phyloP scores from a whole-genome alignment of 2,888 invertebrate genomes.

The Melanostoma scalare region DNA sequence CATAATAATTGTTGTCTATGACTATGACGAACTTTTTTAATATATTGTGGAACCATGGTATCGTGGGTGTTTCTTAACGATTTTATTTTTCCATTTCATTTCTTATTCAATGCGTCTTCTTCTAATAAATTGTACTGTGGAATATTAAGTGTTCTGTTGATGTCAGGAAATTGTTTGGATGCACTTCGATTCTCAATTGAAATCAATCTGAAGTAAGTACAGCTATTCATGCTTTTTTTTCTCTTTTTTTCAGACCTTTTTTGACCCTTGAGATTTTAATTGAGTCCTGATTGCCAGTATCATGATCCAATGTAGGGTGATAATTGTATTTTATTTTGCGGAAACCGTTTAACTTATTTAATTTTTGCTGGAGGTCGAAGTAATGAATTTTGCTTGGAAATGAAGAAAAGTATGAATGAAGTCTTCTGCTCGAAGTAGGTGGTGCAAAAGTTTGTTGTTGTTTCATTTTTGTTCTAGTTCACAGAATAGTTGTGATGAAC shows the following conservation, averaged over 20 bases:
- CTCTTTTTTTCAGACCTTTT: conserved; percentile 32
- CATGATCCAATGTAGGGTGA: conserved; percentile 28
- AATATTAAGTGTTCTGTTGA: conserved; percentile 54
- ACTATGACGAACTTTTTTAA: too few species aligned
- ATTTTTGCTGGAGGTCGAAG: conserved; percentile 39
- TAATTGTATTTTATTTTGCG: conserved; percentile 56
- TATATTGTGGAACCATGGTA: not conserved
- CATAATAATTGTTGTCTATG: too few species aligned
- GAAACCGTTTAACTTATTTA: conserved; percentile 26
- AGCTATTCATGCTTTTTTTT: conserved; percentile 40
- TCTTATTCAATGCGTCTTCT: conserved; percentile 6
- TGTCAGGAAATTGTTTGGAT: conserved; percentile 41
- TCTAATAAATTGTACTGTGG: conserved; percentile 18
- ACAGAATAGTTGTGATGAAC: too few species aligned
- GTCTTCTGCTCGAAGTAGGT: too few species aligned
- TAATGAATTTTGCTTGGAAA: conserved; percentile 1
- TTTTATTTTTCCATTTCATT: conserved; percentile 21
- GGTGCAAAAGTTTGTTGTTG: too few species aligned
- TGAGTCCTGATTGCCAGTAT: conserved; percentile 66
- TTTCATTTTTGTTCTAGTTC: too few species aligned
- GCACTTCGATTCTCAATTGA: conserved; percentile 48
- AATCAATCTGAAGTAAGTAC: conserved; percentile 62
- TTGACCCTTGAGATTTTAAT: conserved; percentile 59
- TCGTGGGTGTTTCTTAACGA: not conserved
- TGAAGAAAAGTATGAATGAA: too few species aligned